Conservation (phyloP, 2,113 vertebrate species). For the Hipposideros armiger region DNA sequence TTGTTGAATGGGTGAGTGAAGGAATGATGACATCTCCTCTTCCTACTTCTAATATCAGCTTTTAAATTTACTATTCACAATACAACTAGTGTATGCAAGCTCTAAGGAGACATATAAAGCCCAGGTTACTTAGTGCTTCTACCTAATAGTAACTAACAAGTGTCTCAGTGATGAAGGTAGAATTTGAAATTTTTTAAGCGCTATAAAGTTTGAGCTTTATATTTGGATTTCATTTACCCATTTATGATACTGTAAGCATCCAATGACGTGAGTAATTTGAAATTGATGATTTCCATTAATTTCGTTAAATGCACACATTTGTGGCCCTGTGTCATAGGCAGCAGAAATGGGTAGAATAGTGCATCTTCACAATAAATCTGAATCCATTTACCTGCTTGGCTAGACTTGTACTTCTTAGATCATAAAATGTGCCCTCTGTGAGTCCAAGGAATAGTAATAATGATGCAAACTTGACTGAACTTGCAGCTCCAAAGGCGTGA, state of each 20-base stretch:
- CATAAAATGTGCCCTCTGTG: conserved; percentile 79
- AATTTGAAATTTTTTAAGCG: conserved; percentile 37
- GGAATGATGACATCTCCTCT: neutral
- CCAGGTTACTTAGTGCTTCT: neutral
- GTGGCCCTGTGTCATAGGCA: conserved; percentile 19
- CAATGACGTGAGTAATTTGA: conserved; percentile 52
- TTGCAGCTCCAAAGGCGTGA: conserved; percentile 48
- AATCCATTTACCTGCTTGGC: conserved; percentile 68
- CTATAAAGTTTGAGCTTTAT: conserved; percentile 20
- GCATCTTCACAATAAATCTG: conserved; percentile 76
- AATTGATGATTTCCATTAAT: conserved; percentile 63
- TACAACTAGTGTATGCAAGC: neutral
- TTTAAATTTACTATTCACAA: conserved; percentile 4
- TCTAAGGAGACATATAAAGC: conserved; percentile 5
- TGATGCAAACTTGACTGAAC: conserved; percentile 59
- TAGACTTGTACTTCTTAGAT: conserved; percentile 73
- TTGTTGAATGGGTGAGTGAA: neutral
- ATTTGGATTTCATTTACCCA: conserved; percentile 47
- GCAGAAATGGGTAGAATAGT: conserved; percentile 35
- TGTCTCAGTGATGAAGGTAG: neutral
- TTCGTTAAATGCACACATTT: conserved; percentile 47
- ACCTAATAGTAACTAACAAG: neutral
- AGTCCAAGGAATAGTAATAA: conserved; percentile 66
- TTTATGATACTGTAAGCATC: conserved; percentile 38
- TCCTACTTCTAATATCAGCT: neutral